Evolutionary conservation across 2,113 vertebrate species (phyloP).

Genomic region (Atrichornis clamosus): DNA sequence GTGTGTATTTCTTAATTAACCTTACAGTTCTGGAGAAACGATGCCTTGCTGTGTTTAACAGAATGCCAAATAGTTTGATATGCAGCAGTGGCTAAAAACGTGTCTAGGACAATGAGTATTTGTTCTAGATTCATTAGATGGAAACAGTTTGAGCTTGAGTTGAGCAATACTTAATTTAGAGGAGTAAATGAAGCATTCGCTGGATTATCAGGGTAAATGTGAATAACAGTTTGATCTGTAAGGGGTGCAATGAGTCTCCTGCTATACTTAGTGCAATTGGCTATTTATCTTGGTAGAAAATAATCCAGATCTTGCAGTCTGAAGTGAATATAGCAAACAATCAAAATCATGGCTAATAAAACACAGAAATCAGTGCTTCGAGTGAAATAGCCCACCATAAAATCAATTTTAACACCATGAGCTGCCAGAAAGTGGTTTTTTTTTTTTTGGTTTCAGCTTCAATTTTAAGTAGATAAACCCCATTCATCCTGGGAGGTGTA

Average conservation of each 20-base stretch:
- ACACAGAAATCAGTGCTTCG: conserved; percentile 29
- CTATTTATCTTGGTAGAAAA: background rate
- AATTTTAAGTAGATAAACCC: conserved; percentile 5
- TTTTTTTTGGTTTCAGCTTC: too few relatives aligned
- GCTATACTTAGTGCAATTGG: background rate
- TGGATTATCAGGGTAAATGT: background rate
- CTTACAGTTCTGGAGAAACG: conserved; percentile 28
- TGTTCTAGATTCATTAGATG: conserved; percentile 12
- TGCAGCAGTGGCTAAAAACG: conserved; percentile 26
- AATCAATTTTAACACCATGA: conserved; percentile 61
- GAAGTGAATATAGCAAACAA: background rate
- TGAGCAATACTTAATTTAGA: background rate
- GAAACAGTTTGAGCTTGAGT: background rate
- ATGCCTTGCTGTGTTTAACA: conserved; percentile 19
- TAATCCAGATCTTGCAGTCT: background rate
- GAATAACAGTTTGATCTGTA: background rate
- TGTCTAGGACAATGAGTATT: background rate
- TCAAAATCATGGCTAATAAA: conserved; percentile 31
- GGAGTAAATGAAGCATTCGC: background rate
- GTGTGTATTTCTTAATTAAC: background rate
- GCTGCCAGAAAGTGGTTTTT: conserved; percentile 17
- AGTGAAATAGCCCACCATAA: conserved; percentile 45
- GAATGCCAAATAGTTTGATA: conserved; percentile 30
- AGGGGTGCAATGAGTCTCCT: background rate
- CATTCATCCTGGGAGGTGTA: background rate